Base-by-base conservation (phyloP, 2,113 vertebrate genomes). In the Ariopsis seemanni region DNA sequence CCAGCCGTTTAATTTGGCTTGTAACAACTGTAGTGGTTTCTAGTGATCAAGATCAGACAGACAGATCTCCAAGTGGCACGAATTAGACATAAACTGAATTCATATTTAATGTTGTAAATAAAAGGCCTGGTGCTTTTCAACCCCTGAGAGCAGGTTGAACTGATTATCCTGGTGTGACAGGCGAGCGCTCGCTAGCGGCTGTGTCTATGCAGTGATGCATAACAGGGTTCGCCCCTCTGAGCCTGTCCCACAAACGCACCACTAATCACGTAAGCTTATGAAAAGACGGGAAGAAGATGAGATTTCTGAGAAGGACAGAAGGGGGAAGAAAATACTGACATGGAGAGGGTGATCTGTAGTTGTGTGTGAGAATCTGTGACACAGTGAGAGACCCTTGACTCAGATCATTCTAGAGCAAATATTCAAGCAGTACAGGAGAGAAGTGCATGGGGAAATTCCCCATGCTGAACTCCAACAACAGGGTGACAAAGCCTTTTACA, bases 331-430 rank as follows among this genome's bases (percentile, higher is more conserved):
- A 80, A 78, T 55, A 74, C 48, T 27, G 52, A 78, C 79, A 69
- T 57, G 55, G 52, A 83, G 18, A 78, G 52, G 42, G 69, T 4
- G 85, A 58, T 22, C 27, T 62, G 22, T 67, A 69, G 57, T 27
- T 52, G 25, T 84, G 57, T 75, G 82, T 27, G 50, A 42, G 62
- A 62, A 55, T 72, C 34, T 62, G 12, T 69, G 81, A 80, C 18
- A 77, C 82, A 62, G 18, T 34, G 8, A 2, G 17, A 71, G 85
- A 87, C 86, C 83, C 85, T 82, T 89, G 88, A 90, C 89, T 90
- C 86, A 90, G 86, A 90, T 88, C 22, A 30, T 86, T 85, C 11
- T 82, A 86, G 78, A 58, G 79, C 53, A 86, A 27, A 89, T 84
- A 71, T 88, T 85, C 15, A 71, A 63, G 74, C 60, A 85, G 58